phyloP scores from a whole-genome alignment of 2,797 vertebrate genomes.

The Amblyopsis hoosieri region DNA sequence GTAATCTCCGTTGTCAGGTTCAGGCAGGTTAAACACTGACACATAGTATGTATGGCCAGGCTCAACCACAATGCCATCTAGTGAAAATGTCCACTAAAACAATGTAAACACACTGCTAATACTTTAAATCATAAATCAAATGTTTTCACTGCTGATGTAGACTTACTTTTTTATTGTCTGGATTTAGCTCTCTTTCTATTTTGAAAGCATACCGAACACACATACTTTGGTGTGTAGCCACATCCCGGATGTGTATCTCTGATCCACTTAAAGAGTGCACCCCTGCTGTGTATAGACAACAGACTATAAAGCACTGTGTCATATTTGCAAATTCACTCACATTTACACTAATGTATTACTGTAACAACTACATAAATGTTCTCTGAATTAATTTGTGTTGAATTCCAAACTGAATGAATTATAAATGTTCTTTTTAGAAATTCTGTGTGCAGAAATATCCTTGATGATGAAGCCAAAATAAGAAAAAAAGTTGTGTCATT shows the following conservation, averaged over 20 bases:
- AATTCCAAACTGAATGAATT: too few species aligned
- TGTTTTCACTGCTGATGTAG: not conserved
- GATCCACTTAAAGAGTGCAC: slow-evolving; percentile 37
- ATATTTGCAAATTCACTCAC: not conserved
- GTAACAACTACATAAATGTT: too few species aligned
- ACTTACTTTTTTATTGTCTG: slow-evolving; percentile 23
- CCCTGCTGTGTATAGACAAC: slow-evolving; percentile 53
- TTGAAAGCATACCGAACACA: slow-evolving; percentile 66
- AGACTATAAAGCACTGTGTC: not conserved
- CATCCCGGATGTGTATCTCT: slow-evolving; percentile 62
- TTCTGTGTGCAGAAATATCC: too few species aligned
- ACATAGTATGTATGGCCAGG: slow-evolving; percentile 60
- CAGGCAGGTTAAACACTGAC: slow-evolving; percentile 68
- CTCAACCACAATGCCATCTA: slow-evolving; percentile 59
- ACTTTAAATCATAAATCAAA: not conserved
- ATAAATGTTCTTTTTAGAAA: too few species aligned
- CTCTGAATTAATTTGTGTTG: too few species aligned
- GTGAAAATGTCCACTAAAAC: slow-evolving; percentile 71
- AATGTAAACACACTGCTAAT: not conserved
- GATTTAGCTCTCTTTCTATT: not conserved
- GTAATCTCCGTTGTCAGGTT: slow-evolving; percentile 25
- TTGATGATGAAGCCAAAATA: too few species aligned
- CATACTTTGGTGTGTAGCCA: slow-evolving; percentile 56
- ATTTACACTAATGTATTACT: not conserved
- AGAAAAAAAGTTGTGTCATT: too few species aligned